Conservation (phyloP, 2,113 vertebrate genomes). For the Hypomesus transpacificus region DNA sequence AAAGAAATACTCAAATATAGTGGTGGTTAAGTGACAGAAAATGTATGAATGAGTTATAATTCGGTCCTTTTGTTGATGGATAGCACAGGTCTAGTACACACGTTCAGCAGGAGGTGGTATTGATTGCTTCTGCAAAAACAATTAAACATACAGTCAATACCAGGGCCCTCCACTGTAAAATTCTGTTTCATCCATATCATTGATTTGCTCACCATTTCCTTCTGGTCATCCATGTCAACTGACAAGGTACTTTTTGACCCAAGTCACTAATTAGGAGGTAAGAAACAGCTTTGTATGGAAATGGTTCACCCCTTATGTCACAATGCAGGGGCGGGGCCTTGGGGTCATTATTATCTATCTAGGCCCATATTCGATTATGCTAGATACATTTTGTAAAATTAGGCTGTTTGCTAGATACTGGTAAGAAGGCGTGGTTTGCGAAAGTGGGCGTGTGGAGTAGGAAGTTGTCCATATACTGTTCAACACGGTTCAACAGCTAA, state of each 20-base stretch:
- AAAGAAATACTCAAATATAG: too few relatives aligned
- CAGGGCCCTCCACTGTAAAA: neutral
- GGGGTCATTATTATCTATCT: neutral
- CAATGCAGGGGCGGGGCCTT: neutral
- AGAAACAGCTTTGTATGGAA: neutral
- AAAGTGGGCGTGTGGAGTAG: constrained; percentile 6
- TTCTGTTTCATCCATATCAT: neutral
- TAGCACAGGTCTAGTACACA: neutral
- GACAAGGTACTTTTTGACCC: neutral
- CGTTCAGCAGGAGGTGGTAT: neutral
- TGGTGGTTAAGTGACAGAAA: too few relatives aligned
- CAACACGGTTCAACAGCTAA: neutral
- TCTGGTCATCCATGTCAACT: neutral
- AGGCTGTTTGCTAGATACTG: constrained; percentile 36
- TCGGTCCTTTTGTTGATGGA: neutral
- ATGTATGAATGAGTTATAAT: too few relatives aligned
- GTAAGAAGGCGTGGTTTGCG: constrained; percentile 36
- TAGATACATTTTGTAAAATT: neutral
- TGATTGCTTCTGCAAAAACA: neutral
- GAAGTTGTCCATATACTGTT: constrained; percentile 24
- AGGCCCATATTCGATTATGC: constrained; percentile 1
- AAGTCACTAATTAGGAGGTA: neutral
- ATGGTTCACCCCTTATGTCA: neutral
- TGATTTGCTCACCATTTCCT: neutral
- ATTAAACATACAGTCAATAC: neutral